These are phyloP conservation scores for Antheraea mylitta DNA, from an alignment of 1,140 invertebrate genomes.

Conservation along the genomic window DNA sequence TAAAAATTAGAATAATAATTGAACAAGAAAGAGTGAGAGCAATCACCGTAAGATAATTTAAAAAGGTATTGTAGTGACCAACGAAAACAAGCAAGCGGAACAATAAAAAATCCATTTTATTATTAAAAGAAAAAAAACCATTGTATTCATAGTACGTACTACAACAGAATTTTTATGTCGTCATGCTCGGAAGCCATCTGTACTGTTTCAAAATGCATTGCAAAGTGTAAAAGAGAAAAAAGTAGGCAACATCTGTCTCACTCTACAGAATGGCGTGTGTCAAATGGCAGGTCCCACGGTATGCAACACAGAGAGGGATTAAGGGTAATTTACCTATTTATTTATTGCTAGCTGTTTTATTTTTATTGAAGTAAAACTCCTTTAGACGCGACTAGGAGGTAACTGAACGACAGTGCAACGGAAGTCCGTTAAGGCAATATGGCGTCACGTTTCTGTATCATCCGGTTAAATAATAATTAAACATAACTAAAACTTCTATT, in stretches of 20 bases:
- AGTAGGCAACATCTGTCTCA: constrained; percentile 25
- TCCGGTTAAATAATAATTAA: too few species aligned
- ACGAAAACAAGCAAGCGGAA: background rate
- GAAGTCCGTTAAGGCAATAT: too few species aligned
- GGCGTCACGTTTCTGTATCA: too few species aligned
- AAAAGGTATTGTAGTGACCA: background rate
- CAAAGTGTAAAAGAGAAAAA: constrained; percentile 21
- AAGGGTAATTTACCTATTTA: background rate
- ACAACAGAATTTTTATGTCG: background rate
- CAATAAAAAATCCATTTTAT: background rate
- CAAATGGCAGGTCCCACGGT: constrained; percentile 59
- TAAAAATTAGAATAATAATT: too few species aligned
- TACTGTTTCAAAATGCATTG: constrained; percentile 11
- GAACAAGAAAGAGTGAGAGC: background rate
- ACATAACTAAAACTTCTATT: too few species aligned
- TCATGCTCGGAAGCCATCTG: background rate
- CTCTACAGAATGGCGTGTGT: constrained; percentile 55
- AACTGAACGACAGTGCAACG: too few species aligned
- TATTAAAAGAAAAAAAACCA: background rate
- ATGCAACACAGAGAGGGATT: constrained; percentile 37
- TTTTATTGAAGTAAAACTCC: too few species aligned
- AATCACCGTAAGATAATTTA: background rate
- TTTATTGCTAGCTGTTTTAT: too few species aligned
- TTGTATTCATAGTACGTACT: background rate
- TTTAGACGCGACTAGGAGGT: too few species aligned